phyloP scores from a whole-genome alignment of 2,888 invertebrate species.

The Idaea biselata region DNA sequence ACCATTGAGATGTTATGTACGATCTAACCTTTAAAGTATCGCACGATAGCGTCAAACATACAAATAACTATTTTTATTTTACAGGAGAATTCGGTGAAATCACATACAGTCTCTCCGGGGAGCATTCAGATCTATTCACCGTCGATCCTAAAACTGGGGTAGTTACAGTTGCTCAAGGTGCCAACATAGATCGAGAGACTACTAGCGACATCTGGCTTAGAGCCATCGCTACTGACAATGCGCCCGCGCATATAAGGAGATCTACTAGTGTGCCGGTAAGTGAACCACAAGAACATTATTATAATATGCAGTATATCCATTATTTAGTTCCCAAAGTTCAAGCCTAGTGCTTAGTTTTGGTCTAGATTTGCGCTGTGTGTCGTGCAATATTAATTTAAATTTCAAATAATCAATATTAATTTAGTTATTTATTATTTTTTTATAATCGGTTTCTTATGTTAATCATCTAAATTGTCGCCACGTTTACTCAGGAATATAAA shows the following conservation, averaged over 20 bases:
- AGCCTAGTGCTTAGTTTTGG: no score
- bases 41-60: no score
- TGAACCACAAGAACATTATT: no score
- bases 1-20: no score
- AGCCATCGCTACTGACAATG: slow-evolving; percentile 90
- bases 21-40: no score
- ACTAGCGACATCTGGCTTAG: slow-evolving; percentile 86
- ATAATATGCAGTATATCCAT: no score
- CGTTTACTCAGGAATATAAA: no score
- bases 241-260: slow-evolving; percentile 84
- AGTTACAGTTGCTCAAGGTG: slow-evolving; percentile 86
- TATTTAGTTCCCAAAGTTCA: no score
- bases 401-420: no score
- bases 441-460: not conserved
- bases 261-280: slow-evolving; percentile 88
- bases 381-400: no score
- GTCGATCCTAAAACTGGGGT: slow-evolving; percentile 87
- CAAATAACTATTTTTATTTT: not conserved
- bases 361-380: no score
- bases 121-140: slow-evolving; percentile 86
- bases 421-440: no score
- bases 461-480: not conserved
- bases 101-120: slow-evolving; percentile 88
- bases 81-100: slow-evolving; percentile 87
- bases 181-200: slow-evolving; percentile 89